Percentiles rank a stretch among this genome's conserved stretches.
Evolutionary conservation across 2,797 vertebrate genomes (phyloP).

Genomic region (Enteromius trimaculatus): DNA sequence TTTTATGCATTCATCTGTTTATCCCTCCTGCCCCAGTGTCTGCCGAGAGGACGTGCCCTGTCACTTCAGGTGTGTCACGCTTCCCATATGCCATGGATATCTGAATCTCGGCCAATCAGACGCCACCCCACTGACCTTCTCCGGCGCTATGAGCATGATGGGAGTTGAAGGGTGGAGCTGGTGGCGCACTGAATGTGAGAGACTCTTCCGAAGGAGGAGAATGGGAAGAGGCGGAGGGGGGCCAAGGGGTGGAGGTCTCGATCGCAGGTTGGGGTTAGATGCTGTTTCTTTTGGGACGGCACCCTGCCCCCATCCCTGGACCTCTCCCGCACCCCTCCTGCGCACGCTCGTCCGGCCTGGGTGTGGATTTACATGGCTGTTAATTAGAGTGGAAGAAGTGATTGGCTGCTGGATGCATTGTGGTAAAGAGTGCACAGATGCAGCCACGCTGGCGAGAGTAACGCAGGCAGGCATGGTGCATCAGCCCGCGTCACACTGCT

Average conservation of each 20-base stretch:
- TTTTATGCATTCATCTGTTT: constrained; percentile 82
- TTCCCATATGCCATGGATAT: constrained; percentile 55
- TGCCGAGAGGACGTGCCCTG: constrained; percentile 59
- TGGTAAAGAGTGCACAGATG: constrained; percentile 95
- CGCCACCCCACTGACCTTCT: constrained; percentile 81
- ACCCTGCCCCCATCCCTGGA: constrained; percentile 48
- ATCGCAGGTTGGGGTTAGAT: constrained; percentile 24
- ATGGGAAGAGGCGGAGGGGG: constrained; percentile 7
- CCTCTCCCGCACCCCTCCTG: constrained; percentile 22
- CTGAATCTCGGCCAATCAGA: constrained; percentile 70
- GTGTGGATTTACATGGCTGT: constrained; percentile 94
- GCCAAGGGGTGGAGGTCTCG: constrained; percentile 26
- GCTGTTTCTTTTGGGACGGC: constrained; percentile 42
- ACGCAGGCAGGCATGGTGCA: constrained; percentile 84
- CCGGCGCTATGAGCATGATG: constrained; percentile 68
- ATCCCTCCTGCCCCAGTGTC: constrained; percentile 70
- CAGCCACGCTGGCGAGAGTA: constrained; percentile 83
- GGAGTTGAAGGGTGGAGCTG: constrained; percentile 81
- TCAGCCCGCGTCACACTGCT: constrained; percentile 85
- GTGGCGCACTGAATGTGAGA: constrained; percentile 65
- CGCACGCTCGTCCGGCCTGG: background rate
- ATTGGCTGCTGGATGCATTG: constrained; percentile 96
- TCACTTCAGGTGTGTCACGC: constrained; percentile 78
- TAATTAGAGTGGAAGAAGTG: constrained; percentile 99
- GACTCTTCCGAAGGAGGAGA: constrained; percentile 11